These are phyloP conservation scores for Sebastes steindachneri DNA, from an alignment of 2,797 vertebrate species.

Conservation along the genomic window DNA sequence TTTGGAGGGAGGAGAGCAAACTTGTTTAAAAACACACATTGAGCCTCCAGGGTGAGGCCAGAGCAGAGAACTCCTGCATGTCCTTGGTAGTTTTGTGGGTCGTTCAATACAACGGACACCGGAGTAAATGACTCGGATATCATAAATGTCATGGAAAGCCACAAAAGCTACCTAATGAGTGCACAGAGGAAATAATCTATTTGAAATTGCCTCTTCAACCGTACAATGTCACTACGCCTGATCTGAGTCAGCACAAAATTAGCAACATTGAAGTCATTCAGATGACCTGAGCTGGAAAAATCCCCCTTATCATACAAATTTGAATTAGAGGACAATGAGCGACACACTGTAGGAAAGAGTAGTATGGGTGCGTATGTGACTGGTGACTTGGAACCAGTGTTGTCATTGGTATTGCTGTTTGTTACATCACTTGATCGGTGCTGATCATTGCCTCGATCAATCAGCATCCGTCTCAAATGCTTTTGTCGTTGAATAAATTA, in stretches of 20 bases:
- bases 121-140: not conserved
- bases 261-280: not conserved
- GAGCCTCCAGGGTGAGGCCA: not conserved
- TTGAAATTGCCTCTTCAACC: not conserved
- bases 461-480: not conserved
- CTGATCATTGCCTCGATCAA: not conserved
- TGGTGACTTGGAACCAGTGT: not conserved
- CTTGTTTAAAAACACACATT: not conserved
- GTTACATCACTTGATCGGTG: constrained; percentile 14
- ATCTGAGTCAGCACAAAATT: not conserved
- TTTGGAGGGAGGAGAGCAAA: not conserved
- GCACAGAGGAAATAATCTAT: not conserved
- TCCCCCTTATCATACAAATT: not conserved
- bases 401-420: not conserved
- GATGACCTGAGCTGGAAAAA: not conserved
- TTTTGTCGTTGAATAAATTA: not conserved
- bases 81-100: not conserved
- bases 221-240: not conserved
- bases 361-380: not conserved
- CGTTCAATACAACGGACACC: not conserved
- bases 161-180: not conserved
- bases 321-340: not conserved
- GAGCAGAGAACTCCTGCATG: not conserved
- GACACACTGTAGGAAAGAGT: not conserved
- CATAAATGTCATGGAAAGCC: not conserved